Evolutionary conservation across 2,888 invertebrate genomes (phyloP).

Genomic region (Holacanthella duospinosa): DNA sequence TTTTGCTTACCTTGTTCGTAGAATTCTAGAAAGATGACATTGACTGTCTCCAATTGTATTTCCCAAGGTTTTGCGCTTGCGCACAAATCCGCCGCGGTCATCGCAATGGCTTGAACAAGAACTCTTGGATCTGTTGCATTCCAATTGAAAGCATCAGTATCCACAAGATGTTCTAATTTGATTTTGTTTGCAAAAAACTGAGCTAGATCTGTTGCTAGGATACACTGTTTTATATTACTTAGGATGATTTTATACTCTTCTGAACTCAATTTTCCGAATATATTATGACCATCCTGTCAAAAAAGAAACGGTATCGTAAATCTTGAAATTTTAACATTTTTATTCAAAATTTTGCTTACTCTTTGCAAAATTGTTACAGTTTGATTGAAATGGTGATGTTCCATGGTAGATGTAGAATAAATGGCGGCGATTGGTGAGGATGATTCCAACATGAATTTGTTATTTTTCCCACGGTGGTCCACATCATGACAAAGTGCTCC

Average conservation of each 20-base stretch:
- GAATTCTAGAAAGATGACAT: conserved; percentile 70
- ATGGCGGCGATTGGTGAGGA: conserved; percentile 70
- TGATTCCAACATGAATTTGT: conserved; percentile 75
- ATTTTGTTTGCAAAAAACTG: conserved; percentile 66
- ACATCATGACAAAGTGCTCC: conserved; percentile 74
- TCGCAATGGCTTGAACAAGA: conserved; percentile 61
- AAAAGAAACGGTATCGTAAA: conserved; percentile 39
- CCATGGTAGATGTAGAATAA: conserved; percentile 67
- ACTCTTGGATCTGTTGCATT: conserved; percentile 53
- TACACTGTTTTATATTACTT: conserved; percentile 64
- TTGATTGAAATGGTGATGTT: conserved; percentile 80
- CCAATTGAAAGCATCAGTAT: conserved; percentile 55
- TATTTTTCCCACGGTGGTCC: conserved; percentile 76
- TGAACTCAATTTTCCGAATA: conserved; percentile 59
- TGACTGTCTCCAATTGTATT: conserved; percentile 65
- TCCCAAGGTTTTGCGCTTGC: conserved; percentile 77
- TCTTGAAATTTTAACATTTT: neutral
- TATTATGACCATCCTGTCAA: conserved; percentile 81
- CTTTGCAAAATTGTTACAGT: conserved; percentile 73
- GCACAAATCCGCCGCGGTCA: conserved; percentile 74
- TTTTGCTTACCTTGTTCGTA: conserved; percentile 54
- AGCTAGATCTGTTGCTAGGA: conserved; percentile 72
- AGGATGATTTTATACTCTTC: conserved; percentile 66
- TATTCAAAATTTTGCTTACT: conserved; percentile 42
- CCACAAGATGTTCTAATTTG: conserved; percentile 49